Percentiles rank a stretch among this genome's conserved stretches.
These are phyloP conservation scores for Malurus cyaneus DNA, from an alignment of 2,113 vertebrate species.

Conservation along the genomic window DNA sequence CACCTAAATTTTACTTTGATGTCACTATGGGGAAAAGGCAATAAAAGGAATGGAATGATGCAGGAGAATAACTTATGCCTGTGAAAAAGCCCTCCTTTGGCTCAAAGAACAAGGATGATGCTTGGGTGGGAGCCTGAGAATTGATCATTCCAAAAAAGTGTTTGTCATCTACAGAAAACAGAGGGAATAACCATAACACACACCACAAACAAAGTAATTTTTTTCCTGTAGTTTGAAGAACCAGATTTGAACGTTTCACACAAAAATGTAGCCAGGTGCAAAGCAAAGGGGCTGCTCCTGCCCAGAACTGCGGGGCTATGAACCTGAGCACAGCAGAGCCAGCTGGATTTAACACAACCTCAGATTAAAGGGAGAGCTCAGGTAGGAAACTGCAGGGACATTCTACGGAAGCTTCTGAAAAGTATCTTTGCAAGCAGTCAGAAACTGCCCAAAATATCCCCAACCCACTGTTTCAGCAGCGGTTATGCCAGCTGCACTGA, in stretches of 20 bases:
- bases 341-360: background rate
- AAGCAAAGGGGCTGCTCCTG: background rate
- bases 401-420: background rate
- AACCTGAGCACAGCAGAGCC: background rate
- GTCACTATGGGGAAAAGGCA: background rate
- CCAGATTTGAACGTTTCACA: background rate
- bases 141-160: background rate
- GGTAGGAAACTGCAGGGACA: background rate
- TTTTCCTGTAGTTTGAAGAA: background rate
- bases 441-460: background rate
- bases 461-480: background rate
- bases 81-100: background rate
- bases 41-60: background rate
- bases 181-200: rapidly evolving
- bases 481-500: background rate
- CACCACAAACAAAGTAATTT: background rate
- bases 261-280: background rate
- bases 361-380: rapidly evolving
- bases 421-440: background rate
- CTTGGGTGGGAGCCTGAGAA: background rate
- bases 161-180: background rate
- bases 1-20: background rate
- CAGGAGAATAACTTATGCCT: background rate
- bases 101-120: background rate
- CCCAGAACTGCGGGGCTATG: rapidly evolving